Percentiles rank a stretch among this genome's conserved stretches.
Evolutionary conservation across 2,113 vertebrate genomes (phyloP).

Genomic region (Clinocottus analis): DNA sequence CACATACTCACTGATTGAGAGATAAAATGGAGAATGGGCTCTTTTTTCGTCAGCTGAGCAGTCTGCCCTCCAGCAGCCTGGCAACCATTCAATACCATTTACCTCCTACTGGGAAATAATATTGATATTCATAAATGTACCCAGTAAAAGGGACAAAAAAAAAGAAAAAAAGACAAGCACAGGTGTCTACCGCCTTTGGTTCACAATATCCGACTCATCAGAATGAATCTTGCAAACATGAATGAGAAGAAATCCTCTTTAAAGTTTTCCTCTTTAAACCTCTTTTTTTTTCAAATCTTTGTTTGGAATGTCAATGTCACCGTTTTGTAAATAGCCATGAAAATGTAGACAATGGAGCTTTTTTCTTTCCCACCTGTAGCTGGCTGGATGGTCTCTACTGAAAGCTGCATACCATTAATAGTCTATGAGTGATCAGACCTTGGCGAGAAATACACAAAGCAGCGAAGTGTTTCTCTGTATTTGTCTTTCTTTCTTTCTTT

Average conservation of each 20-base stretch:
- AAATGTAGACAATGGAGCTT: conserved; percentile 45
- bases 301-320: conserved; percentile 44
- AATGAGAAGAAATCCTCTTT: conserved; percentile 39
- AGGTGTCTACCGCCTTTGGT: conserved; percentile 55
- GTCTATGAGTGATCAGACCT: conserved; percentile 59
- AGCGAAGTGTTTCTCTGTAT: conserved; percentile 58
- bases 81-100: conserved; percentile 74
- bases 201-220: conserved; percentile 51
- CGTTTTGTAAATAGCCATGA: conserved; percentile 45
- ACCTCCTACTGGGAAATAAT: conserved; percentile 71
- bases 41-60: conserved; percentile 69
- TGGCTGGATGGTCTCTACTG: conserved; percentile 43
- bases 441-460: conserved; percentile 51
- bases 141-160: conserved; percentile 39
- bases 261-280: too few species aligned
- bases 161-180: conserved; percentile 35
- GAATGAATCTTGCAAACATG: conserved; percentile 42
- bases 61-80: conserved; percentile 59
- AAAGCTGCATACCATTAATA: conserved; percentile 58
- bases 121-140: conserved; percentile 73
- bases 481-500: conserved; percentile 50
- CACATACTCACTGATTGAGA: conserved; percentile 59
- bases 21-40: conserved; percentile 76
- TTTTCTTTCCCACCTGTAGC: conserved; percentile 42
- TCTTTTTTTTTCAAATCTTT: too few species aligned